These are phyloP conservation scores for Spisula solida DNA, from an alignment of 2,888 invertebrate species.

Conservation along the genomic window DNA sequence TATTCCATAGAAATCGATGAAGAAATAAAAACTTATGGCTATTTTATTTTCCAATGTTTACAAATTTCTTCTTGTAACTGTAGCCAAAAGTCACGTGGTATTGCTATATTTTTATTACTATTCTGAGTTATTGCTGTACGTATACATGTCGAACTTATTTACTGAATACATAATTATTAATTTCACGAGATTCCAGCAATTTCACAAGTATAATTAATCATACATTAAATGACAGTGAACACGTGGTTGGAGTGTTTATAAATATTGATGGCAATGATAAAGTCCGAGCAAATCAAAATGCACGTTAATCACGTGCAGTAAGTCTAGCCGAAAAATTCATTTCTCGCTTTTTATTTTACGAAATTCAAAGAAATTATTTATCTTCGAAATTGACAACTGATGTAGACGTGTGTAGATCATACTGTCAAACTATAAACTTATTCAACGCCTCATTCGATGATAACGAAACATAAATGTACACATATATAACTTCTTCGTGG, in stretches of 20 bases:
- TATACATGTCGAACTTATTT: not conserved
- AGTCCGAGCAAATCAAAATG: not conserved
- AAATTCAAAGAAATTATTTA: not conserved
- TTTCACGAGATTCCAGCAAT: not conserved
- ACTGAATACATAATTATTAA: not conserved
- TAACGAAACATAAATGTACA: not conserved
- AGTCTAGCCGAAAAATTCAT: not conserved
- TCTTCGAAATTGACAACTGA: not conserved
- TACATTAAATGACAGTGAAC: not conserved
- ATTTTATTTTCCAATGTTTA: no score
- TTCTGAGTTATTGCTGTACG: no score
- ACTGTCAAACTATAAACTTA: not conserved
- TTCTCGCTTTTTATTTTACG: not conserved
- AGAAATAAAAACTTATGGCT: no score
- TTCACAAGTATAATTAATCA: not conserved
- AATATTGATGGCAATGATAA: slow-evolving; percentile 5
- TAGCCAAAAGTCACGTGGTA: no score
- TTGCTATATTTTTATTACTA: no score
- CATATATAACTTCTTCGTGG: not conserved
- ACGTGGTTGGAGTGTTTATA: not conserved
- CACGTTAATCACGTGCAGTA: slow-evolving; percentile 5
- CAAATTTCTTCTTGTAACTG: no score
- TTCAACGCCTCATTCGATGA: not conserved
- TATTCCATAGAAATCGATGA: no score
- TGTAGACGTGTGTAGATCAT: not conserved